Conservation (phyloP, 2,888 invertebrate genomes). For the Oligia latruncula region DNA sequence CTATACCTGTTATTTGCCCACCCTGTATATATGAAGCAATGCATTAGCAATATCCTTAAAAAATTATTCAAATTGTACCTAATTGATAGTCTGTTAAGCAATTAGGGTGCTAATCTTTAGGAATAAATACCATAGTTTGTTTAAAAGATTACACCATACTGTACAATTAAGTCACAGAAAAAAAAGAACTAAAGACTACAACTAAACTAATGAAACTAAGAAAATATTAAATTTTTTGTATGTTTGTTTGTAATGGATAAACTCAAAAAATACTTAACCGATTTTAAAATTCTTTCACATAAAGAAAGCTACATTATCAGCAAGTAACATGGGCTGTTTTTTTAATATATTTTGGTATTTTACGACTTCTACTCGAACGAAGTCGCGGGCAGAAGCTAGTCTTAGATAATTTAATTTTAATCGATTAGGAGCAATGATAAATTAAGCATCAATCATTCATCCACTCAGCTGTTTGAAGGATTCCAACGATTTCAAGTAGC, state of each 20-base stretch:
- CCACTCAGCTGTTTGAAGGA: slow-evolving; percentile 21
- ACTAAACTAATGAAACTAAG: neutral
- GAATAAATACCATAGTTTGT: neutral
- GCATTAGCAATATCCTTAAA: neutral
- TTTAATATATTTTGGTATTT: neutral
- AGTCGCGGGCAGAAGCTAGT: neutral
- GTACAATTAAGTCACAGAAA: neutral
- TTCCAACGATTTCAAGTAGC: slow-evolving; percentile 21
- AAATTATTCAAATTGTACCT: neutral
- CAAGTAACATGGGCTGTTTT: too few relatives aligned
- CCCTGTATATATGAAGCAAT: neutral
- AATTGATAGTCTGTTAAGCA: too few relatives aligned
- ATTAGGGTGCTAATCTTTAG: neutral
- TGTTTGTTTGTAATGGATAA: neutral
- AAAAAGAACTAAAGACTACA: too few relatives aligned
- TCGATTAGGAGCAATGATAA: slow-evolving; percentile 15
- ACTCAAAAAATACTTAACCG: neutral
- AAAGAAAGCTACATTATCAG: too few relatives aligned
- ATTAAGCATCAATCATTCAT: slow-evolving; percentile 25
- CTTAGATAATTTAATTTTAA: slow-evolving; percentile 11
- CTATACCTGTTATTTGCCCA: too few relatives aligned
- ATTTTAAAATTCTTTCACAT: neutral
- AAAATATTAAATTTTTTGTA: neutral
- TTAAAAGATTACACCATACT: neutral
- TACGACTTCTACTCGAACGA: neutral